These are phyloP conservation scores for Goniozus legneri DNA, from an alignment of 1,140 invertebrate species.

Conservation along the genomic window DNA sequence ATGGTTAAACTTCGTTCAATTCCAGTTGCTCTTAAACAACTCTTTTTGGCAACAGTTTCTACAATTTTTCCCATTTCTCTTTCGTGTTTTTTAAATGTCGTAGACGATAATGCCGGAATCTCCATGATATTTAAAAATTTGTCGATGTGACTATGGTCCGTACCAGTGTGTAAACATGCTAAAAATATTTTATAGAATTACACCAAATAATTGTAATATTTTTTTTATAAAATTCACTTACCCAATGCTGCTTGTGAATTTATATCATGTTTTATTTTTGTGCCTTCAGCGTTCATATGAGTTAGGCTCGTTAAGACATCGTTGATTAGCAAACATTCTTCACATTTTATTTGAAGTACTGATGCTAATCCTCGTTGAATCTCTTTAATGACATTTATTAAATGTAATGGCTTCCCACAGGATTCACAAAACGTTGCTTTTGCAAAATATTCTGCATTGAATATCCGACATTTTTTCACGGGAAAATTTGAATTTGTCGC, in stretches of 20 bases:
- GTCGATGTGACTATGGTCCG: slow-evolving; percentile 2
- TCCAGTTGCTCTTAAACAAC: slow-evolving; percentile 1
- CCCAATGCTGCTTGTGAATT: too few relatives aligned
- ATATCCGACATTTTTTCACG: neutral
- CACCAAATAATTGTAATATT: neutral
- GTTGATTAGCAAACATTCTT: neutral
- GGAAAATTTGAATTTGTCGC: too few relatives aligned
- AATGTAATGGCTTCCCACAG: neutral
- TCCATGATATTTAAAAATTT: slow-evolving; percentile 1
- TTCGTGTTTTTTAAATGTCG: slow-evolving; percentile 10
- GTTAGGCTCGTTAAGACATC: neutral
- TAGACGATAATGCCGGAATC: neutral
- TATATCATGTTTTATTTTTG: neutral
- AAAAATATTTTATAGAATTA: too few relatives aligned
- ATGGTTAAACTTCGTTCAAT: slow-evolving; percentile 3
- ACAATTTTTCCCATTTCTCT: slow-evolving; percentile 1
- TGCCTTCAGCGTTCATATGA: too few relatives aligned
- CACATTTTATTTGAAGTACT: neutral
- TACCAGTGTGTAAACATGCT: slow-evolving; percentile 4
- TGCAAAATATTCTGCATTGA: neutral
- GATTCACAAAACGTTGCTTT: neutral
- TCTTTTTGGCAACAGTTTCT: slow-evolving; percentile 8
- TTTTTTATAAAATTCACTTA: too few relatives aligned
- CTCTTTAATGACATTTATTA: neutral
- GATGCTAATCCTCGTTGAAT: neutral